Conservation (phyloP, 92 coral and sea anemone genomes). For the Pocillopora grandis region DNA sequence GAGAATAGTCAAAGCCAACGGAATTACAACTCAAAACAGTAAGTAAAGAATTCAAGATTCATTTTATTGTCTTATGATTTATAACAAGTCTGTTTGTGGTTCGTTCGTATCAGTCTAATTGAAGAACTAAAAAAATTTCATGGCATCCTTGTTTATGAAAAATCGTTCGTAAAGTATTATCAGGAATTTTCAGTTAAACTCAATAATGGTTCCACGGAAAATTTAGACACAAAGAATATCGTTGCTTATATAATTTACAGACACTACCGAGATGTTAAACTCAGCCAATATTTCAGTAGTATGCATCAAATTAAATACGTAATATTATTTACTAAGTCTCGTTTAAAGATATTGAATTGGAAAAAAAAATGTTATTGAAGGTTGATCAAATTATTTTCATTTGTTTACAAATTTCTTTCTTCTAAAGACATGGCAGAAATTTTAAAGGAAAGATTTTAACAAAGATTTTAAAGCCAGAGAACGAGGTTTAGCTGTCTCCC, state of each 20-base stretch:
- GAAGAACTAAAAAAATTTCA: no score
- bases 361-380: background rate
- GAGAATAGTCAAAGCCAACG: background rate
- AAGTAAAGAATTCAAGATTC: background rate
- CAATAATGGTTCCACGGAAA: no score
- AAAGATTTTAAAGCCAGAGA: no score
- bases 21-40: background rate
- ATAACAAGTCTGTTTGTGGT: background rate
- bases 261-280: background rate
- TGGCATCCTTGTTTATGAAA: no score
- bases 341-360: no score
- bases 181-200: no score
- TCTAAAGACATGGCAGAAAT: conserved; percentile 9
- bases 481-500: no score
- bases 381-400: background rate
- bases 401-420: conserved; percentile 17
- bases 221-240: no score
- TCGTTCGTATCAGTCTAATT: background rate
- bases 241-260: no score
- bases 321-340: no score
- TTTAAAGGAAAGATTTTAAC: background rate
- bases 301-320: no score
- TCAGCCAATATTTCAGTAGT: background rate
- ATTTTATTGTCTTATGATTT: background rate
- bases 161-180: no score